Evolutionary conservation across 1,140 invertebrate species (phyloP), one percentile per base, ranked within the genome.

Genomic region (Plutomurus gul): DNA sequence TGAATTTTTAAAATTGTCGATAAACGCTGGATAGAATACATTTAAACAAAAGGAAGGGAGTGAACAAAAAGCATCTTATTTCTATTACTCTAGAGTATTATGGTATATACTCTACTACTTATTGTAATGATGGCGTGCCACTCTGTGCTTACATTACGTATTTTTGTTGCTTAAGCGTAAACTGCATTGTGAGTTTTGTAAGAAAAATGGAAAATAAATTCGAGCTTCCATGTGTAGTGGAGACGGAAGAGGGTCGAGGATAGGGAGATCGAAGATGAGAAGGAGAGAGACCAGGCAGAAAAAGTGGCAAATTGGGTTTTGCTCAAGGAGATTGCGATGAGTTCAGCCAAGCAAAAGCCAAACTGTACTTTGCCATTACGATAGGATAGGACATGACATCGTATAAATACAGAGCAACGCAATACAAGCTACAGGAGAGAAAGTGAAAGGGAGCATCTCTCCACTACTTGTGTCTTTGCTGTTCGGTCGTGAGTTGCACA

Each of bases 241-340:
- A 65, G 27, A 65, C 30, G 30, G 27, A 30, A 60, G 51, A 65
- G 27, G 56, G 27, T 33, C 56, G 36, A 65, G 25, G 47, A 51
- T 33, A 30, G 56, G 56, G 36, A 33, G 27, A 60, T 60, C 22
- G 51, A 30, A 30, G 56, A 65, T 65, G 56, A 65, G 56, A 65
- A 65, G 27, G 36, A 60, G 56, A 65, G 27, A 65, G 56, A 27
- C 56, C 56, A 65, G 56, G 56, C 56, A 65, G 56, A 65, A 65
- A 30, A 65, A 65, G 56, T 65, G 56, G 56, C 56, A 65, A 65
- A 65, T 65, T 65, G 56, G 56, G 56, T 65, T 65, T 65, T 30
- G 56, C 56, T 65, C 56, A 65, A 65, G 56, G 56, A 65, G 56
- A 65, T 65, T 65, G 56, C 56, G 56, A 65, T 65, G 56, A 65